phyloP scores from a whole-genome alignment of 2,888 invertebrate genomes.

The Elgonia sp. region DNA sequence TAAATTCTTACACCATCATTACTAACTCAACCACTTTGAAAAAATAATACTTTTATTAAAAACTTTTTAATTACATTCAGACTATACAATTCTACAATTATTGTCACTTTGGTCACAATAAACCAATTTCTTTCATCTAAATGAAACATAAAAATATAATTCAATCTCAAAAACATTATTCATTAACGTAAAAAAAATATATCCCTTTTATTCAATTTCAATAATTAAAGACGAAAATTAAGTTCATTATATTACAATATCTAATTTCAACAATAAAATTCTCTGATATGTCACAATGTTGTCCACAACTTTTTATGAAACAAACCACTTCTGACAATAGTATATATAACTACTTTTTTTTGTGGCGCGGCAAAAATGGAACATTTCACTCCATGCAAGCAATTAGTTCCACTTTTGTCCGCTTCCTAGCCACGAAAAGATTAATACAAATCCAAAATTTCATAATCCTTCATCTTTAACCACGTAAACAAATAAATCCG shows the following conservation, averaged over 20 bases:
- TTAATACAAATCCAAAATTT: neutral
- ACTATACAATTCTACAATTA: slow-evolving; percentile 22
- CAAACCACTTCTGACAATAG: neutral
- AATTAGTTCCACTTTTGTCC: no score
- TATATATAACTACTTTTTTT: no score
- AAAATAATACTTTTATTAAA: neutral
- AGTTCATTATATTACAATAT: neutral
- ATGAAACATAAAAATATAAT: neutral
- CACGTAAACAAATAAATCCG: slow-evolving; percentile 48
- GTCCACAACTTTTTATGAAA: slow-evolving; percentile 1
- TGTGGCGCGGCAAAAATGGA: no score
- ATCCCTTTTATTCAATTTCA: no score
- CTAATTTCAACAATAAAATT: neutral
- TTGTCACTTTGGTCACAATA: slow-evolving; percentile 22
- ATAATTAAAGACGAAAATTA: no score
- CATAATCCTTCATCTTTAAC: neutral
- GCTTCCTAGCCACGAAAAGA: no score
- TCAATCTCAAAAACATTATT: no score
- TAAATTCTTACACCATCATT: neutral
- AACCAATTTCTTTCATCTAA: neutral
- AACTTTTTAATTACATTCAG: neutral
- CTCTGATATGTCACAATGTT: slow-evolving; percentile 16
- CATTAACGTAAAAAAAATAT: no score
- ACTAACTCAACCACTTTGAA: neutral
- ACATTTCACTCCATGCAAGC: no score